Evolutionary conservation across 2,797 vertebrate genomes (phyloP).

Genomic region (Ctenopoma kingsleyae): DNA sequence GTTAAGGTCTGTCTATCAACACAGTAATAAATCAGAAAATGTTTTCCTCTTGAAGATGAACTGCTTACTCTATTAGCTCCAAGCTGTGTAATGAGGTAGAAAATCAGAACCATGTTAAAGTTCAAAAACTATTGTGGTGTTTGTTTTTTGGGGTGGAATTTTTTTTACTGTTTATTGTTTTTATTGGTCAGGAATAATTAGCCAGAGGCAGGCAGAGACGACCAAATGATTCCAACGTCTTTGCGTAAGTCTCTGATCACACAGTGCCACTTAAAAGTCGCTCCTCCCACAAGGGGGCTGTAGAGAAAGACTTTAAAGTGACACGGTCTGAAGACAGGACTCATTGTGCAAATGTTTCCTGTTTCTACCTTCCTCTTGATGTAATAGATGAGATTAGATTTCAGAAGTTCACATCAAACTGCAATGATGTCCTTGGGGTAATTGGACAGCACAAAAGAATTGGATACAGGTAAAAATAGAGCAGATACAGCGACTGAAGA

Average conservation of each 20-base stretch:
- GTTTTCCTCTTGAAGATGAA: constrained; percentile 41
- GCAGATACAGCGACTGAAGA: constrained; percentile 16
- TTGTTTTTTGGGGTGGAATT: not conserved
- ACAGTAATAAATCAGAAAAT: constrained; percentile 54
- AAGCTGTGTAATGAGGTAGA: constrained; percentile 69
- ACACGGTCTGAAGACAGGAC: constrained; percentile 6
- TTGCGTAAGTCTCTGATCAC: constrained; percentile 24
- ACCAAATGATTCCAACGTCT: constrained; percentile 35
- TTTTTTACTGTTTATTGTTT: not conserved
- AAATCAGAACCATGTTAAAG: constrained; percentile 65
- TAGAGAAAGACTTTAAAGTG: constrained; percentile 1
- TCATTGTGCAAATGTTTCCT: constrained; percentile 20
- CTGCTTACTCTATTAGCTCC: constrained; percentile 41
- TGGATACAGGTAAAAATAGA: constrained; percentile 31
- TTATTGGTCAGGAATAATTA: constrained; percentile 46
- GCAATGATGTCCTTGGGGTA: constrained; percentile 18
- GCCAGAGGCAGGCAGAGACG: constrained; percentile 13
- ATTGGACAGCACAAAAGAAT: constrained; percentile 26
- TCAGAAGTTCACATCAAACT: constrained; percentile 30
- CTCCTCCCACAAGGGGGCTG: not conserved
- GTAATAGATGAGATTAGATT: constrained; percentile 43
- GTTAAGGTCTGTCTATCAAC: constrained; percentile 59
- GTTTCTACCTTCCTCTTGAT: constrained; percentile 26
- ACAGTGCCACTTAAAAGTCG: constrained; percentile 36
- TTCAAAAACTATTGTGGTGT: not conserved